Percentiles rank a stretch among this genome's conserved stretches.
Conservation (phyloP, 2,888 invertebrate species). For the Apocheima hispidaria region DNA sequence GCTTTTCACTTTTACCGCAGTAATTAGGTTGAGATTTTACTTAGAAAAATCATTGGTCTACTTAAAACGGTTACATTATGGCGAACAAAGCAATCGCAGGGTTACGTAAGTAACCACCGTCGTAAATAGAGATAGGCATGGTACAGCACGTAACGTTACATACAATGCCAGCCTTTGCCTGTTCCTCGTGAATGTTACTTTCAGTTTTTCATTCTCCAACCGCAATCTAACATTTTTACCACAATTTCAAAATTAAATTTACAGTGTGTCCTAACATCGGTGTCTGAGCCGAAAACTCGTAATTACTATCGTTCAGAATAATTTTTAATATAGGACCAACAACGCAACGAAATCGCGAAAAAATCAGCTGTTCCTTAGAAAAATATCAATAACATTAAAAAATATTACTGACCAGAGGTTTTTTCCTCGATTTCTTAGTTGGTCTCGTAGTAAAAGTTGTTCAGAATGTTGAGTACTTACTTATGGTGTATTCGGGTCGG, state of each 20-base stretch:
- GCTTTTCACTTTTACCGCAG: constrained; percentile 23
- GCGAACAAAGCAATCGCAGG: constrained; percentile 59
- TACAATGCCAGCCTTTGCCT: constrained; percentile 5
- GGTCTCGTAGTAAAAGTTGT: too few relatives aligned
- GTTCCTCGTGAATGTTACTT: constrained; percentile 3
- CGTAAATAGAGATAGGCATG: constrained; percentile 54
- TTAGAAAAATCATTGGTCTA: constrained; percentile 44
- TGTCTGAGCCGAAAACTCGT: too few relatives aligned
- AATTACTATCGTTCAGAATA: too few relatives aligned
- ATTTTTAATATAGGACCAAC: too few relatives aligned
- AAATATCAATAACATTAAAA: too few relatives aligned
- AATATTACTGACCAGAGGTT: too few relatives aligned
- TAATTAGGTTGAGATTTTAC: constrained; percentile 22
- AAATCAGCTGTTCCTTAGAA: too few relatives aligned
- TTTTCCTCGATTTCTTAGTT: too few relatives aligned
- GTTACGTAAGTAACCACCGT: constrained; percentile 57
- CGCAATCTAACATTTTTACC: constrained; percentile 3
- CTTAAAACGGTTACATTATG: constrained; percentile 50
- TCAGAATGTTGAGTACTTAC: too few relatives aligned
- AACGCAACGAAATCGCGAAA: too few relatives aligned
- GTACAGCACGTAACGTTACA: constrained; percentile 20
- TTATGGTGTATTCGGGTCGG: too few relatives aligned
- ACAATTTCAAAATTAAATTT: neutral
- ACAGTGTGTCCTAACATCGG: neutral
- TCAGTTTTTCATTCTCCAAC: constrained; percentile 12